Evolutionary conservation across 2,888 invertebrate species (phyloP).

Genomic region (Magallana nippona): DNA sequence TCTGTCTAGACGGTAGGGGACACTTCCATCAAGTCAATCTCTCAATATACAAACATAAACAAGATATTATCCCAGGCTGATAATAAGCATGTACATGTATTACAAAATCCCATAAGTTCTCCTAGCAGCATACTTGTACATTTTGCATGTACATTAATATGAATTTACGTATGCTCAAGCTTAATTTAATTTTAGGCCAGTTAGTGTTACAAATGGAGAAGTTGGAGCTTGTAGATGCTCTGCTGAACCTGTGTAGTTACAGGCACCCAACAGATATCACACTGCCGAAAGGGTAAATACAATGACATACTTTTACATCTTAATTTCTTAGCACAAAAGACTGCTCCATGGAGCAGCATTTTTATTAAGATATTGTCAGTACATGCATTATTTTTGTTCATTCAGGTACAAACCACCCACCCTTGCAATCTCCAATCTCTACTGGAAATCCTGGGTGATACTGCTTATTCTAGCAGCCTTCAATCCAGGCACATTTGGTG

Average conservation of each 20-base stretch:
- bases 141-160: background rate
- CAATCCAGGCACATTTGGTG: conserved; percentile 93
- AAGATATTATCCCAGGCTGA: too few relatives aligned
- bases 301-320: too few relatives aligned
- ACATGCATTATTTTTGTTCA: background rate
- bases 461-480: conserved; percentile 93
- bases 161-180: too few relatives aligned
- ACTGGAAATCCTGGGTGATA: conserved; percentile 97
- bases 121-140: background rate
- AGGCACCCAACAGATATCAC: conserved; percentile 95
- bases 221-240: conserved; percentile 90
- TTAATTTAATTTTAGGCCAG: conserved; percentile 65
- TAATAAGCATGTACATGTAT: too few relatives aligned
- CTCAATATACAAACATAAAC: background rate
- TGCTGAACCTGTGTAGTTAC: conserved; percentile 94
- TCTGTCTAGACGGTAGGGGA: conserved; percentile 85
- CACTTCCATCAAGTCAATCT: background rate
- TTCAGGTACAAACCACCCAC: conserved; percentile 88
- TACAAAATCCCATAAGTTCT: too few relatives aligned
- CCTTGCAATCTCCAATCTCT: conserved; percentile 93
- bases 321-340: too few relatives aligned
- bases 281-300: conserved; percentile 88
- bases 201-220: conserved; percentile 78
- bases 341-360: background rate
- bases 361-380: background rate